phyloP scores from a whole-genome alignment of 2,113 vertebrate species.

The Microcebus griseorufus region DNA sequence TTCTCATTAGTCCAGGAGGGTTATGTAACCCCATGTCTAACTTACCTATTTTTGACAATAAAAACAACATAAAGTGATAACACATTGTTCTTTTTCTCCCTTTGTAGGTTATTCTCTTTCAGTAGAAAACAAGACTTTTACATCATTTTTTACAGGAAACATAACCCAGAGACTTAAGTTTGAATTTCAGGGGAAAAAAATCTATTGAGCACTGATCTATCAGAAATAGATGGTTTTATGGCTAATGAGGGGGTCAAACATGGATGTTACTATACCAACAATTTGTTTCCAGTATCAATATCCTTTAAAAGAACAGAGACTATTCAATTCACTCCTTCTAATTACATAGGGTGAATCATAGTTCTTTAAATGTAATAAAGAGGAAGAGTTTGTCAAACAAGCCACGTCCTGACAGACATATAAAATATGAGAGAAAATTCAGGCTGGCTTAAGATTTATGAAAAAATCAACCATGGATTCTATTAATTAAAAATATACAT shows the following conservation, averaged over 20 bases:
- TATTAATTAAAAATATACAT: constrained; percentile 37
- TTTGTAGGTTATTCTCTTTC: background rate
- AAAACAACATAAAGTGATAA: background rate
- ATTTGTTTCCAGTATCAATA: background rate
- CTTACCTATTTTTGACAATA: background rate
- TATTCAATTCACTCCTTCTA: background rate
- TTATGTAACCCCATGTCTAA: background rate
- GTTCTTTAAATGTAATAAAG: constrained; percentile 49
- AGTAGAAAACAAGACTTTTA: background rate
- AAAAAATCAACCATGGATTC: constrained; percentile 22
- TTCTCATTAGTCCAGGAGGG: background rate
- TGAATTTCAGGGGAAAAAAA: background rate
- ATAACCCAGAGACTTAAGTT: background rate
- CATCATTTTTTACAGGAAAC: background rate
- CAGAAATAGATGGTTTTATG: background rate
- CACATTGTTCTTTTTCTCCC: background rate
- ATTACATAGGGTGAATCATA: constrained; percentile 16
- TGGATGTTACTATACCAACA: background rate
- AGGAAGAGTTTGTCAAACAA: constrained; percentile 25
- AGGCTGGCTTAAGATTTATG: constrained; percentile 3
- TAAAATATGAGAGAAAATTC: constrained; percentile 34
- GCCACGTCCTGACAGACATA: background rate
- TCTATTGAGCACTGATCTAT: background rate
- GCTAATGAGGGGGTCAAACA: background rate
- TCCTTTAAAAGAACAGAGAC: constrained; percentile 7